A percentile compares a stretch with the other conserved stretches of the same genome.
phyloP scores from a whole-genome alignment of 2,797 vertebrate species.

The Anableps anableps region DNA sequence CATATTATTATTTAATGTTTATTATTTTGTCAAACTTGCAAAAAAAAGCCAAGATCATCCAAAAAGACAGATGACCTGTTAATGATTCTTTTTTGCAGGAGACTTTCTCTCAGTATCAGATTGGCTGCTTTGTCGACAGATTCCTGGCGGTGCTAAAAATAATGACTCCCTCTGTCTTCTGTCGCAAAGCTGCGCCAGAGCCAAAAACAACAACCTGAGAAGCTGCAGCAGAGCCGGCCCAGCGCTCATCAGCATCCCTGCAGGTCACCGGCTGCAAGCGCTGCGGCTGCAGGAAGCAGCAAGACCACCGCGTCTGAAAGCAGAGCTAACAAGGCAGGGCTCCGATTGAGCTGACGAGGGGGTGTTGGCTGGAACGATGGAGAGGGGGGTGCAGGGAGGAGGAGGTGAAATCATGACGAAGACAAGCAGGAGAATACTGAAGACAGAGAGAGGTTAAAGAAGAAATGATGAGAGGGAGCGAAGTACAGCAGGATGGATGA shows the following conservation, averaged over 20 bases:
- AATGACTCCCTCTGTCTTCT: conserved; percentile 33
- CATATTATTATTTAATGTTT: background rate
- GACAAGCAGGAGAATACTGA: background rate
- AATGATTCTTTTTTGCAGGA: too few species aligned
- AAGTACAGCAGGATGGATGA: background rate
- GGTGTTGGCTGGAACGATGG: conserved; percentile 19
- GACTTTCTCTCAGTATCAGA: conserved; percentile 5
- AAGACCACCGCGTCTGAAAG: background rate
- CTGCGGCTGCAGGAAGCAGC: conserved; percentile 30
- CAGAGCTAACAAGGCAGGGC: conserved; percentile 12
- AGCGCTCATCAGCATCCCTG: conserved; percentile 30
- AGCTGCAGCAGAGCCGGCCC: conserved; percentile 43
- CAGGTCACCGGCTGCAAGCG: conserved; percentile 37
- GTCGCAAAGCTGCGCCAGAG: conserved; percentile 34
- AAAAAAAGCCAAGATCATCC: background rate
- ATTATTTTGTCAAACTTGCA: background rate
- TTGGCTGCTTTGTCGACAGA: conserved; percentile 31
- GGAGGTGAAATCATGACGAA: conserved; percentile 21
- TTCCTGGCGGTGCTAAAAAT: conserved; percentile 56
- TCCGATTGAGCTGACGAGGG: conserved; percentile 29
- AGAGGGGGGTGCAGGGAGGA: background rate
- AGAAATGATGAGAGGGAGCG: conserved; percentile 7
- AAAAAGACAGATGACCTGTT: background rate
- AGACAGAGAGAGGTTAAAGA: conserved; percentile 33
- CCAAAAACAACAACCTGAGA: conserved; percentile 27